Evolutionary conservation across 2,797 vertebrate species (phyloP), one percentile per base, ranked within the genome.

Genomic region (Saxicola maurus): DNA sequence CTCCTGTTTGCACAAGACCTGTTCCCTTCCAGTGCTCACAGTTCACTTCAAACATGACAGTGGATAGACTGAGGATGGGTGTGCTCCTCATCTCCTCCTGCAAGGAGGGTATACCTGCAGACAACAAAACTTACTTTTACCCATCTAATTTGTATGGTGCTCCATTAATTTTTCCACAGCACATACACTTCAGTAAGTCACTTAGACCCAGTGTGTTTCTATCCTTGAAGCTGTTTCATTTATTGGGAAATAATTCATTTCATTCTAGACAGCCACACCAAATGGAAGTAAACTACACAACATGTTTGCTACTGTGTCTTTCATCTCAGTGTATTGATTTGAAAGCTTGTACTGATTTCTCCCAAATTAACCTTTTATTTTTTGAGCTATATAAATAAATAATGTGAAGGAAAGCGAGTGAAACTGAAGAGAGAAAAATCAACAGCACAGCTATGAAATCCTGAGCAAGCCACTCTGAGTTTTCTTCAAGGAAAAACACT

Each of bases 211-310:
- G 33, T 28, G 19, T 13, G 78, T 57, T 90, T 80, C 30, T 89
- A 46, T 73, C 23, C 72, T 8, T 25, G 30, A 69, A 53, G 5
- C 5, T 85, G 30, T 68, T 18, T 3, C 25, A 15, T 82, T 94
- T 93, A 82, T 89, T 86, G 25, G n/a, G 55, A 95, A 95, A 92
- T 88, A 85, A 93, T 90, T 90, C 25, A 60, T 92, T 96, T 94
- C 76, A 56, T 80, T 73, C 71, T 80, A 81, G 43, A 24, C 24
- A 91, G 72, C 24, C 68, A 40, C 64, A 88, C 56, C 37, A 87
- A 92, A 82, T 69, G 52, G 73, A 89, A 86, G 31, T 64, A 93
- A 86, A 74, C 30, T 82, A 68, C 49, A 78, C 6, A 17, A 79
- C n/a, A 72, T 51, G 25, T 33, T 82, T 88, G 30, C 33, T 77